A percentile compares a stretch with the other conserved stretches of the same genome.
phyloP scores from a whole-genome alignment of 2,888 invertebrate genomes.

The Tanypteryx hageni region DNA sequence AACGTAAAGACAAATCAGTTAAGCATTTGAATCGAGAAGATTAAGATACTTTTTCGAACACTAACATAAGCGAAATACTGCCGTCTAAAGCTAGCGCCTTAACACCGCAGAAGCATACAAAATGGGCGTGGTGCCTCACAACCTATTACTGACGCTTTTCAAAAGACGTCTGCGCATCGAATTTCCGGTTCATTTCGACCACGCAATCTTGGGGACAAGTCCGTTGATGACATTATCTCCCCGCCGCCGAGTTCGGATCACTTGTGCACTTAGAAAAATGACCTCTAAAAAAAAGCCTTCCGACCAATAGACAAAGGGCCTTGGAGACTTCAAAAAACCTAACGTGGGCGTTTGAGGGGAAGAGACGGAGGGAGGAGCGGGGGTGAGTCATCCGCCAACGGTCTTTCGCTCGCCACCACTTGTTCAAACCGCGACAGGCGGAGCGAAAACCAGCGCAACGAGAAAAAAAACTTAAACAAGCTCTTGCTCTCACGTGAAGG shows the following conservation, averaged over 20 bases:
- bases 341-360: not conserved
- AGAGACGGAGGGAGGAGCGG: not conserved
- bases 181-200: not conserved
- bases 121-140: no score
- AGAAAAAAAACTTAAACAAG: not conserved
- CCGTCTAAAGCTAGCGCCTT: no score
- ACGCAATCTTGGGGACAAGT: not conserved
- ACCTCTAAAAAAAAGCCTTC: not conserved
- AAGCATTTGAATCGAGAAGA: no score
- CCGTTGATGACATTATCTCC: not conserved
- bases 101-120: no score
- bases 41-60: no score
- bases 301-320: not conserved
- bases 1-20: no score
- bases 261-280: not conserved
- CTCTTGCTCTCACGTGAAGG: no score
- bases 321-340: no score
- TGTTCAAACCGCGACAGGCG: slow-evolving; percentile 40
- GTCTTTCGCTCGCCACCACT: slow-evolving; percentile 22
- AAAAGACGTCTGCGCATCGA: not conserved
- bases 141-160: no score
- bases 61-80: no score
- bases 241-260: not conserved
- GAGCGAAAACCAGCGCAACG: not conserved
- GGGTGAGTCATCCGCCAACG: slow-evolving; percentile 16